Evolutionary conservation across 1,140 invertebrate genomes (phyloP).

Genomic region (Bombus huntii): DNA sequence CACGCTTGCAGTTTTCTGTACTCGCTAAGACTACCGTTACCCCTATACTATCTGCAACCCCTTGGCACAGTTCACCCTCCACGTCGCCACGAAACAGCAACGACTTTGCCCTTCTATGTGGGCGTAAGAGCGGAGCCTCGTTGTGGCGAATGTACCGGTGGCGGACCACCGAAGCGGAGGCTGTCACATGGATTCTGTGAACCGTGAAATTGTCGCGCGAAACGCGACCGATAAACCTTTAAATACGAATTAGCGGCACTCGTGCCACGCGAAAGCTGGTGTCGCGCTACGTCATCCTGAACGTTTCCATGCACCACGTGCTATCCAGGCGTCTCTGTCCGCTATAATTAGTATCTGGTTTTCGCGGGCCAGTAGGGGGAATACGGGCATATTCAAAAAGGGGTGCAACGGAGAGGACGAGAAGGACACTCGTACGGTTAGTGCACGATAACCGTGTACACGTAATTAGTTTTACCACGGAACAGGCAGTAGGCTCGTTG

Average conservation of each 20-base stretch:
- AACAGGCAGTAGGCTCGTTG: neutral
- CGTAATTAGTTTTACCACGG: conserved; percentile 47
- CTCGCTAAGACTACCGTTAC: neutral
- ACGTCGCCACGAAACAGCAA: conserved; percentile 50
- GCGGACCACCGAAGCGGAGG: conserved; percentile 28
- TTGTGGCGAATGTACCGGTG: conserved; percentile 6
- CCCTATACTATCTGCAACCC: neutral
- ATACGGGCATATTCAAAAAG: conserved; percentile 2
- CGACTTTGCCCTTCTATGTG: conserved; percentile 11
- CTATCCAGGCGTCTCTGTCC: neutral
- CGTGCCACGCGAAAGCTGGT: conserved; percentile 51
- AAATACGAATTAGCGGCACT: conserved; percentile 79
- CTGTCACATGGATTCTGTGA: conserved; percentile 71
- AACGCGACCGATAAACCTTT: conserved; percentile 79
- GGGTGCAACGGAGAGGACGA: neutral
- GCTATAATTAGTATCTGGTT: conserved; percentile 48
- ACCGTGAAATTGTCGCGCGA: conserved; percentile 79
- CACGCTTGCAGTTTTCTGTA: conserved; percentile 41
- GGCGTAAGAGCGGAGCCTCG: neutral
- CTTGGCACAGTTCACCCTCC: neutral
- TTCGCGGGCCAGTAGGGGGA: neutral
- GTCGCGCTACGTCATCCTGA: conserved; percentile 19
- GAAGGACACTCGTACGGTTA: conserved; percentile 11
- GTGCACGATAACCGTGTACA: conserved; percentile 9
- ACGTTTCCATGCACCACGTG: conserved; percentile 32